These are phyloP conservation scores for Choristoneura rosaceana DNA, from an alignment of 2,888 invertebrate species.

Conservation along the genomic window DNA sequence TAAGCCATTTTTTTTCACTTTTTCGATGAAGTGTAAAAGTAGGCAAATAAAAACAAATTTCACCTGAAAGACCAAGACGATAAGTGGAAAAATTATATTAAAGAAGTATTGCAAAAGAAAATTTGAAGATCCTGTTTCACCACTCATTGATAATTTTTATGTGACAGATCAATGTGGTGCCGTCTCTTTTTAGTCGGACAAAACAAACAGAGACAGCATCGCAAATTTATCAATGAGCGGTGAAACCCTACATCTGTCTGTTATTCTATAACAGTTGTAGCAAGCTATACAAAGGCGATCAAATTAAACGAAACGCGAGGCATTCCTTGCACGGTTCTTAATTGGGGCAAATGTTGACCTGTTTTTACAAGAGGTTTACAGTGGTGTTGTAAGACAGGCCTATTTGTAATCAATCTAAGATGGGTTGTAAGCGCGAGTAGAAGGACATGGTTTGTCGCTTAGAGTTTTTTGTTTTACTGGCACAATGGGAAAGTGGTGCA, in stretches of 20 bases:
- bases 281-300: neutral
- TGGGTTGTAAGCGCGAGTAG: neutral
- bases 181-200: too few relatives aligned
- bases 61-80: too few relatives aligned
- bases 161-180: too few relatives aligned
- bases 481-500: too few relatives aligned
- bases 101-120: neutral
- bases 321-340: constrained; percentile 22
- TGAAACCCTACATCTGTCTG: neutral
- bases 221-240: neutral
- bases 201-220: too few relatives aligned
- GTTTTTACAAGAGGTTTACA: constrained; percentile 14
- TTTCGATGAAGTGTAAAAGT: too few relatives aligned
- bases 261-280: neutral
- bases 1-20: too few relatives aligned
- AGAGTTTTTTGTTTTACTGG: neutral
- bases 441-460: neutral
- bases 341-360: constrained; percentile 36
- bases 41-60: too few relatives aligned
- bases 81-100: too few relatives aligned
- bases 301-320: constrained; percentile 23
- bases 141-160: too few relatives aligned
- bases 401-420: neutral
- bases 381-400: neutral
- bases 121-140: too few relatives aligned